Evolutionary conservation across 64 coral and sea anemone genomes (phyloP), one percentile per base, ranked within the genome.

Genomic region (Montipora foliosa): DNA sequence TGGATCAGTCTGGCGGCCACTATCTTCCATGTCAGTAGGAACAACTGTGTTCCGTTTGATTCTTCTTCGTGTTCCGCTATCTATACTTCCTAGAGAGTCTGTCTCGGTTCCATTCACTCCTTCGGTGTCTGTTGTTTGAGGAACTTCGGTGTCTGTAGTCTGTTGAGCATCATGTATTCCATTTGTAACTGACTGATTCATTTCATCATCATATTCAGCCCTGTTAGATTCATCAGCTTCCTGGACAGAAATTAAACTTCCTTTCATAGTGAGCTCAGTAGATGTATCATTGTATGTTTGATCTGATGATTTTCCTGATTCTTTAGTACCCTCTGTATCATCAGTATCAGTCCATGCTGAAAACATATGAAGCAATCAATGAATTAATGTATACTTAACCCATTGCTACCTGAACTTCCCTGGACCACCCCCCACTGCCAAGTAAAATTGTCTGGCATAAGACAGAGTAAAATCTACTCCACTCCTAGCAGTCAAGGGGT

Each of bases 1-100:
- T 73, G 96, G 96, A 51, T 95, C 92, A 45, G 88, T 92, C 22
- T 93, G 85, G 14, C 92, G 83, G 78, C 92, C 86, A 67, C 79
- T 95, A 10, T 99, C 95, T 59, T 99, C 98, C 0, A 71, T 94
- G 76, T 99, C 92, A 77, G 84, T 92, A 6, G 98, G 98, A 10
- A 91, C 89, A 84, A 99, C 90, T 37, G 95, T 84, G 50, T 99
- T 99, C 60, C 92, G 96, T 86, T 99, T 99, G 48, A 99, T 87
- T 71, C 84, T 91, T 47, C 75, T 20, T 80, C 89, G 89, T 55
- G 92, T 86, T 45, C 61, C 84, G 87, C 95, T 99, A 16, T 96
- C 98, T 53, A 95, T 79, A 84, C 95, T 99, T 5, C 76, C 92
- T 55, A 92, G 47, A 59, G 98, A 99, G 25, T 99, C 98, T 10